phyloP scores from a whole-genome alignment of 30 jellyfish, hydroid and myxozoan genomes.

The Phacellophora camtschatica region DNA sequence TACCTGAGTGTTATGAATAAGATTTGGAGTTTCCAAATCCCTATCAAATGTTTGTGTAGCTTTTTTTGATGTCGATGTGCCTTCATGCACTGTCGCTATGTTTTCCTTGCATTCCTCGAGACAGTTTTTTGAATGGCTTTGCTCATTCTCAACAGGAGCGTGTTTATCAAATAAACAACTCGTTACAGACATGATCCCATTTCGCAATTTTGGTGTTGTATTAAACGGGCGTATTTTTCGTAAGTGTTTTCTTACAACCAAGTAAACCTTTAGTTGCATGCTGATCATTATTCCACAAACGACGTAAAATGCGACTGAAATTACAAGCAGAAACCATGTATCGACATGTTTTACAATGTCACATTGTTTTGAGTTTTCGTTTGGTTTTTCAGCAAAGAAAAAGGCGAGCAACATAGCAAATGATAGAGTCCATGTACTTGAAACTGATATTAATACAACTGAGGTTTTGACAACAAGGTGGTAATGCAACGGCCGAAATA shows the following conservation, averaged over 20 bases:
- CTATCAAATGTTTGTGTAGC: no score
- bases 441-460: background rate
- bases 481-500: constrained; percentile 51
- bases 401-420: constrained; percentile 17
- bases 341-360: constrained; percentile 34
- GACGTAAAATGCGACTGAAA: constrained; percentile 13
- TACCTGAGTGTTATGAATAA: no score
- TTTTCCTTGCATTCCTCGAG: no score
- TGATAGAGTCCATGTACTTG: constrained; percentile 28
- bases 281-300: constrained; percentile 43
- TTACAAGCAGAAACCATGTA: constrained; percentile 17
- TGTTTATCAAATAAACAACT: constrained; percentile 28
- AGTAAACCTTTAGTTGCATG: constrained; percentile 45
- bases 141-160: no score
- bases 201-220: background rate
- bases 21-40: no score
- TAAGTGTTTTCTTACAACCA: constrained; percentile 33
- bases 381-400: constrained; percentile 12
- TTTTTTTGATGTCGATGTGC: no score
- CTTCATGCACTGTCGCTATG: no score
- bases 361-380: background rate
- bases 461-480: constrained; percentile 36
- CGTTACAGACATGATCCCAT: constrained; percentile 36
- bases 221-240: constrained; percentile 36
- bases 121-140: no score